Conservation (phyloP, 1,140 invertebrate species). For the Scaptomyza pallida region DNA sequence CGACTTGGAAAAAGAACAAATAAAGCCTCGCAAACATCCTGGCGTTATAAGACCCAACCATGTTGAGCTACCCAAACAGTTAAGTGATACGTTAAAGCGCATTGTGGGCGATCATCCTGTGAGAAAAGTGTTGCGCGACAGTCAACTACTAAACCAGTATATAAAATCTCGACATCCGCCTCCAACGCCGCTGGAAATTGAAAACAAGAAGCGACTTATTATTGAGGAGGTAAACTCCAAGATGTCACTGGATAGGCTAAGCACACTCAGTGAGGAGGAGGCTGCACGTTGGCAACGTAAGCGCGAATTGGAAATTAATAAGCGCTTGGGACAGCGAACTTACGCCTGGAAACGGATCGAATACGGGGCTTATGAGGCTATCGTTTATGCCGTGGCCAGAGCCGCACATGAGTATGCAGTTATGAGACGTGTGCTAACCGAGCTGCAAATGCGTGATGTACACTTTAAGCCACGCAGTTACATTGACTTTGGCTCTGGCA, state of each 20-base stretch:
- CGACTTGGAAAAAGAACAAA: conserved; percentile 85
- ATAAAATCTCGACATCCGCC: conserved; percentile 87
- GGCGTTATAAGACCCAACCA: conserved; percentile 85
- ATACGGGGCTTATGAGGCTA: conserved; percentile 87
- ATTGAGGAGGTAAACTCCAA: conserved; percentile 69
- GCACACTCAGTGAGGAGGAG: conserved; percentile 56
- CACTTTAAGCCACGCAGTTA: conserved; percentile 90
- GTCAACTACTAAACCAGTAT: conserved; percentile 86
- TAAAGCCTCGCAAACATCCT: conserved; percentile 89
- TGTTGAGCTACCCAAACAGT: conserved; percentile 86
- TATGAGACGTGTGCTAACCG: conserved; percentile 88
- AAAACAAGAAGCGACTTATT: conserved; percentile 76
- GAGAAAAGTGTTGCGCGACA: conserved; percentile 85
- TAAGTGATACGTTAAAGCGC: conserved; percentile 85
- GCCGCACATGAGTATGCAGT: conserved; percentile 90
- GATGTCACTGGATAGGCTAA: conserved; percentile 65
- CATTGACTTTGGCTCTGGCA: conserved; percentile 96
- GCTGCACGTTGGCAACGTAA: conserved; percentile 74
- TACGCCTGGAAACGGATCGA: conserved; percentile 90
- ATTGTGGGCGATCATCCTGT: conserved; percentile 86
- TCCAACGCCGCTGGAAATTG: conserved; percentile 86
- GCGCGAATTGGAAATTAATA: conserved; percentile 79
- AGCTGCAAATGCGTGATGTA: conserved; percentile 88
- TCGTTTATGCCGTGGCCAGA: conserved; percentile 89
- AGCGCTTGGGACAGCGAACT: conserved; percentile 85